These are phyloP conservation scores for Dasypogon diadema DNA, from an alignment of 2,888 invertebrate genomes.

Conservation along the genomic window DNA sequence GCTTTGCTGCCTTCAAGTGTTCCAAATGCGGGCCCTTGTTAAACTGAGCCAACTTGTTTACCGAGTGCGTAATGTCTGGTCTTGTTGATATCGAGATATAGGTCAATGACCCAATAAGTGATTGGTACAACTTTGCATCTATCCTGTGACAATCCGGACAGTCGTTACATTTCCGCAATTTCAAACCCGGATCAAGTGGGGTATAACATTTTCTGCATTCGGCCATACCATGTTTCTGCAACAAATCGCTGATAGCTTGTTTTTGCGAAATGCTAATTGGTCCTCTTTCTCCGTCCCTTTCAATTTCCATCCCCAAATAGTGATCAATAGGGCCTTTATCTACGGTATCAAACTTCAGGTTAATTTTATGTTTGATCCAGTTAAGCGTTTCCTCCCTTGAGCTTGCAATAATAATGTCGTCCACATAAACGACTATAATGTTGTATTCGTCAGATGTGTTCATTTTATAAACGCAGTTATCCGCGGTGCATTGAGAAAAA, in stretches of 20 bases:
- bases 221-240: not conserved
- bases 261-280: constrained; percentile 1
- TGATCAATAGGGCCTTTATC: constrained; percentile 48
- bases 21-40: constrained; percentile 58
- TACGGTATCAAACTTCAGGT: constrained; percentile 42
- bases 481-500: constrained; percentile 23
- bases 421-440: constrained; percentile 50
- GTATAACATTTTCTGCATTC: constrained; percentile 36
- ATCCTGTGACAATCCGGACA: constrained; percentile 1
- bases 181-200: constrained; percentile 40
- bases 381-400: constrained; percentile 2
- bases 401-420: constrained; percentile 50
- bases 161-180: constrained; percentile 1
- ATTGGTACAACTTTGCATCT: constrained; percentile 44
- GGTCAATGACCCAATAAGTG: constrained; percentile 55
- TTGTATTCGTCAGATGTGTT: constrained; percentile 5
- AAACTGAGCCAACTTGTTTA: constrained; percentile 54
- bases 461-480: constrained; percentile 41
- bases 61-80: constrained; percentile 53
- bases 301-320: constrained; percentile 50
- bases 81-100: constrained; percentile 53
- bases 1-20: constrained; percentile 56
- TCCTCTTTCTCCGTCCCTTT: not conserved
- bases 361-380: constrained; percentile 52
- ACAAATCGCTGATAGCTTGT: not conserved